Evolutionary conservation across 1,140 invertebrate species (phyloP), one percentile per base, ranked within the genome.

Genomic region (Solenopsis fugax): DNA sequence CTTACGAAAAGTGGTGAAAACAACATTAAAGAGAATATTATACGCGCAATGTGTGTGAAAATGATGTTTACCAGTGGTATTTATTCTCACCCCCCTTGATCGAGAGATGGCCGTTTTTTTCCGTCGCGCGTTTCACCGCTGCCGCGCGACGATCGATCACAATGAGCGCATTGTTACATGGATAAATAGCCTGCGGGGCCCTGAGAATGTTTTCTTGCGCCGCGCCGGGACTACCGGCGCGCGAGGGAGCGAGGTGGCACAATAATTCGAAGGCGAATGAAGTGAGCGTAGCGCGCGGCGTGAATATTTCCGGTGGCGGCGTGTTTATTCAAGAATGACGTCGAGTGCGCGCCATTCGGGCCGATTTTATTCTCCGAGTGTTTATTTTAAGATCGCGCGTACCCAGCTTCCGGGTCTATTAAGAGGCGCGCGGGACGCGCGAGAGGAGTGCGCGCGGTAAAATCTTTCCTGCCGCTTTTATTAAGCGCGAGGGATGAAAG

Each of bases 251-350:
- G 45, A 64, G 65, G 34, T 45, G 21, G 48, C 34, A 72, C 60
- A 29, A 81, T 81, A 81, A 81, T 81, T 81, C 64, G 48, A 81
- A 29, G 64, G 58, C 50, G 80, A 58, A 84, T 10, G 58, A 34
- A 54, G 54, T 41, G 54, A 48, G 62, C 21, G 34, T 48, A 9
- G 60, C 18, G 71, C 21, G 71, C 21, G 37, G 73, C 67, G 77
- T 52, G 85, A 85, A 88, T 71, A 52, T 82, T 54, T 81, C 73
- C 75, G 88, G 88, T 89, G 65, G 88, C 88, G 73, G 78, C 37
- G 73, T 89, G 88, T 89, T 89, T 89, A 89, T 71, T 69, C 76
- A 89, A 75, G 84, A 72, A 73, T 85, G 88, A 89, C 88, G 84
- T 89, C 41, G 73, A 89, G 88, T 87, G 67, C 88, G 75, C 72